Evolutionary conservation across 2,888 invertebrate genomes (phyloP), one percentile per base, ranked within the genome.

Genomic region (Eupithecia inturbata): DNA sequence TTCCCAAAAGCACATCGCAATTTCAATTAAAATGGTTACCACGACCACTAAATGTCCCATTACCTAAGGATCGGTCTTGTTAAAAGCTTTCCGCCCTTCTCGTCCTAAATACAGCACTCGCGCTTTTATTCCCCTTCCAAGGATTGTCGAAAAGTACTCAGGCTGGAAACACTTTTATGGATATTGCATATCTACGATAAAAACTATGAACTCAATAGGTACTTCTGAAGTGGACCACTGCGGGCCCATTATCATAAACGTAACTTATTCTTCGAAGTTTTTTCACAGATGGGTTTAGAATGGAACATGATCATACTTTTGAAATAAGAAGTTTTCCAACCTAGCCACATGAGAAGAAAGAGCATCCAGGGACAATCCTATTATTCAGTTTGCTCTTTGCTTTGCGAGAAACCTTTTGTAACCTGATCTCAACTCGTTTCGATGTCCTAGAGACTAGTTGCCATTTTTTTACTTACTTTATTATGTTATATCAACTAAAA

Each of bases 11-110:
- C 33, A 9, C 62, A 62, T 31, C 19, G 31, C 28, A 16, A 31
- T 19, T 62, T 64, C 33, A 33, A 64, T 36, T 33, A 64, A 36
- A 36, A 36, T 36, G 26, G 36, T 36, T 16, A 36, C 26, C 10
- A 26, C 49, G 57, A 10, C 60, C 68, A 71, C 45, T 53, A 74
- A 71, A 78, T 64, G 45, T 63, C 67, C 33, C 57, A 73, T 71
- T 74, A 70, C 68, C n/a, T 70, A 22, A 73, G 71, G 77, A 74
- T 77, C 36, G 67, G 66, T 33, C 53, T 70, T 39, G 67, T 67
- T 75, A 73, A 80, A 77, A 77, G 78, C 75, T 73, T 75, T 78
- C 66, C 72, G 67, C 70, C 71, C 71, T 74, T 73, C 63, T 28
- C 67, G 69, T 62, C 31, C 31, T 66, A 66, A 66, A 66, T 41